phyloP scores from a whole-genome alignment of 2,888 invertebrate species.

The Epistrophella euchroma region DNA sequence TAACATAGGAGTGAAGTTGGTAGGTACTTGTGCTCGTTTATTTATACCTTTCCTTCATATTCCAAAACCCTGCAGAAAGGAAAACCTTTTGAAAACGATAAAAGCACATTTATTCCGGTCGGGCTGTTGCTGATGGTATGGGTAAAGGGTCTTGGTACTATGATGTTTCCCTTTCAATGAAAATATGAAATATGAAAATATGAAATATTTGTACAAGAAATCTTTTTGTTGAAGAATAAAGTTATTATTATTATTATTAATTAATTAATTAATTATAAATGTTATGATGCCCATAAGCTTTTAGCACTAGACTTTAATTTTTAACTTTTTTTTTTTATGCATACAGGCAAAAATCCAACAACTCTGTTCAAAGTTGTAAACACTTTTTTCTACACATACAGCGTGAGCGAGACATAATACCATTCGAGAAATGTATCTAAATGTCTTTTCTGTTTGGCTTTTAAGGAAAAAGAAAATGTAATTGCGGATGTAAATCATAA shows the following conservation, averaged over 20 bases:
- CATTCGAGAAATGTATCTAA: background rate
- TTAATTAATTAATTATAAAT: too few relatives aligned
- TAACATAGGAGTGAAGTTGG: background rate
- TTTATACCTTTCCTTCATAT: background rate
- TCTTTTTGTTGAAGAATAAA: too few relatives aligned
- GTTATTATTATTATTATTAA: too few relatives aligned
- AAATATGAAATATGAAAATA: too few relatives aligned
- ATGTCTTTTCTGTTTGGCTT: background rate
- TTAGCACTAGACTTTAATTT: conserved; percentile 3
- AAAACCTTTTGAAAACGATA: conserved; percentile 10
- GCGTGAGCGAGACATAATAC: background rate
- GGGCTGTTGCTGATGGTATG: background rate
- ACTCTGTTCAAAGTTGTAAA: background rate
- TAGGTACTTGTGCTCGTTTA: too few relatives aligned
- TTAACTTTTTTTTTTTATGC: background rate
- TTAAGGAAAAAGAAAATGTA: background rate
- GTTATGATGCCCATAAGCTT: conserved; percentile 8
- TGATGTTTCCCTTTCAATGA: background rate
- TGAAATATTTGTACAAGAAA: too few relatives aligned
- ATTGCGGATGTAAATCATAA: conserved; percentile 48
- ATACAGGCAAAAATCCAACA: background rate
- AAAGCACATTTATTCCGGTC: conserved; percentile 8
- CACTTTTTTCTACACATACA: rapidly evolving
- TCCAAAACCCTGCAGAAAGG: background rate
- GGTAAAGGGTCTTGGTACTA: background rate